Percentiles rank a stretch among this genome's conserved stretches.
phyloP scores from a whole-genome alignment of 2,888 invertebrate genomes.

The Pherbina coryleti region DNA sequence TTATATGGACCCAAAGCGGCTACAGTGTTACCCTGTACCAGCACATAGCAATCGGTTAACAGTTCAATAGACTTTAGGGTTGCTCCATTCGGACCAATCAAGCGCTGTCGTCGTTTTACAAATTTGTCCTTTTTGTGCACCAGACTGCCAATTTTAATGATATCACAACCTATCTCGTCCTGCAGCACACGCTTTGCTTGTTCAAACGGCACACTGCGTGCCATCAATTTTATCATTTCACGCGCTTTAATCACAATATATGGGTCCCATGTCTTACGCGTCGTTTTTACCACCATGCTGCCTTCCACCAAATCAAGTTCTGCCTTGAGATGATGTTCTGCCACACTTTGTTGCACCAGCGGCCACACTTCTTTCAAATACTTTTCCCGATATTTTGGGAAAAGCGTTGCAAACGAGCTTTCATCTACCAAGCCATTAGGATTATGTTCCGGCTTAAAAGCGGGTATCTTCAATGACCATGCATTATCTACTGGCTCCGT shows the following conservation, averaged over 20 bases:
- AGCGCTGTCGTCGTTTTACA: conserved; percentile 91
- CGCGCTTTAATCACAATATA: conserved; percentile 96
- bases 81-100: conserved; percentile 98
- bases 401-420: conserved; percentile 95
- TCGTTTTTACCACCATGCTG: conserved; percentile 94
- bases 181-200: conserved; percentile 89
- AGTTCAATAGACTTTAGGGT: conserved; percentile 97
- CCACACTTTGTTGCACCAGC: conserved; percentile 86
- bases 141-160: conserved; percentile 94
- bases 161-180: conserved; percentile 94
- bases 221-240: conserved; percentile 94
- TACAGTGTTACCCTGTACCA: conserved; percentile 98
- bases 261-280: conserved; percentile 98
- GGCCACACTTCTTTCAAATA: conserved; percentile 97
- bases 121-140: conserved; percentile 94
- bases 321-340: conserved; percentile 83
- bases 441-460: conserved; percentile 90
- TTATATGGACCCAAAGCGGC: conserved; percentile 95
- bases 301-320: conserved; percentile 94
- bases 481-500: conserved; percentile 83
- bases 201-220: conserved; percentile 96
- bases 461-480: conserved; percentile 87
- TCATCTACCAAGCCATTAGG: conserved; percentile 87
- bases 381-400: conserved; percentile 97
- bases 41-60: conserved; percentile 94